Evolutionary conservation across 2,113 vertebrate genomes (phyloP).

Genomic region (Laterallus jamaicensis): DNA sequence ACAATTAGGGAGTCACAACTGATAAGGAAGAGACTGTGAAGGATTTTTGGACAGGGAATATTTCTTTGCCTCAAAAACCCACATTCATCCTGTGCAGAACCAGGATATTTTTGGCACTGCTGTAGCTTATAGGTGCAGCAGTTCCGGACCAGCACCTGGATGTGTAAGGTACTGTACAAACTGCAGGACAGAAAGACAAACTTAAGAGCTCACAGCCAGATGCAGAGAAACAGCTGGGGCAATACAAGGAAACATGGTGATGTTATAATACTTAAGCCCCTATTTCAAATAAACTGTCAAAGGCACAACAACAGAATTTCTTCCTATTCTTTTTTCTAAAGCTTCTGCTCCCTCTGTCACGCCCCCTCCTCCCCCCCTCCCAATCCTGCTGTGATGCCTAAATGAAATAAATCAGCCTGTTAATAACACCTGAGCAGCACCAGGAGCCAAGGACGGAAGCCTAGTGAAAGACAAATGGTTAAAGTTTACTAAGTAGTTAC

Average conservation of each 20-base stretch:
- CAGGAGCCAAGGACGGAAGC: not conserved
- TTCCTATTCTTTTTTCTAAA: not conserved
- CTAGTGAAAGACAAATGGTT: slow-evolving; percentile 49
- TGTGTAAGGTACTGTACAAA: not conserved
- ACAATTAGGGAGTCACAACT: not conserved
- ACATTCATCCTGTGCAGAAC: not conserved
- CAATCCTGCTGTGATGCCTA: not conserved
- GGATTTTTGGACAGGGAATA: not conserved
- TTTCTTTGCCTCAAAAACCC: not conserved
- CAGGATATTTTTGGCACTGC: not conserved
- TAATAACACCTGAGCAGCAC: not conserved
- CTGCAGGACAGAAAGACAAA: not conserved
- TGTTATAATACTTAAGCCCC: not conserved
- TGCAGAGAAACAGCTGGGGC: not conserved
- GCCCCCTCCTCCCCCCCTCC: not conserved
- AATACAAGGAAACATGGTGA: not conserved
- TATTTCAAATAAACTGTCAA: not conserved
- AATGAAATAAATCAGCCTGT: not conserved
- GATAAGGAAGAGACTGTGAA: not conserved
- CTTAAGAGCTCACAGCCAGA: not conserved
- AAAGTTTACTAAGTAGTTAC: slow-evolving; percentile 56
- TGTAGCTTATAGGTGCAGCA: not conserved
- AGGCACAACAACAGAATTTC: not conserved
- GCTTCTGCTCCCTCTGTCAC: not conserved
- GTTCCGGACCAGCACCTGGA: not conserved